Conservation (phyloP, 1,140 invertebrate genomes). For the Heliconius nattereri region DNA sequence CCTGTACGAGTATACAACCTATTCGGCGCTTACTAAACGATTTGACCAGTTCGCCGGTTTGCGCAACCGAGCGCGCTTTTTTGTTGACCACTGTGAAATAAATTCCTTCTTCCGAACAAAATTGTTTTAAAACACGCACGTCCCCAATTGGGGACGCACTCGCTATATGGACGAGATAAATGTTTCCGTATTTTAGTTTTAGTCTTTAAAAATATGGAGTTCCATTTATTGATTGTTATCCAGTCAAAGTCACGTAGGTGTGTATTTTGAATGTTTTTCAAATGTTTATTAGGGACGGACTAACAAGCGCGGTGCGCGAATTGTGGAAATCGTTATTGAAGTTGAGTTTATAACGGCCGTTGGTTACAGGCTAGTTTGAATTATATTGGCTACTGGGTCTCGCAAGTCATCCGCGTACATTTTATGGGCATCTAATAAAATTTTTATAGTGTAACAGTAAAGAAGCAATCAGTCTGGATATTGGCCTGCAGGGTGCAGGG, state of each 20-base stretch:
- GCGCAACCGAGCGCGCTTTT: slow-evolving; percentile 64
- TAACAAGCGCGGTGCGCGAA: slow-evolving; percentile 2
- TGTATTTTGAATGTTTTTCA: slow-evolving; percentile 4
- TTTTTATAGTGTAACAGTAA: slow-evolving; percentile 80
- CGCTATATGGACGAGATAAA: not conserved
- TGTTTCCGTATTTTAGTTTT: slow-evolving; percentile 12
- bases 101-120: slow-evolving; percentile 40
- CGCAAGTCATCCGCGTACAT: slow-evolving; percentile 73
- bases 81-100: slow-evolving; percentile 50
- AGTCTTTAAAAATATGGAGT: slow-evolving; percentile 14
- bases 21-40: slow-evolving; percentile 80
- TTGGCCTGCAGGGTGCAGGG: slow-evolving; percentile 71
- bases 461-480: slow-evolving; percentile 80
- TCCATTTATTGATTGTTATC: slow-evolving; percentile 10
- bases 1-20: slow-evolving; percentile 67
- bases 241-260: not conserved
- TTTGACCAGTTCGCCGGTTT: slow-evolving; percentile 76
- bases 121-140: slow-evolving; percentile 28
- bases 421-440: slow-evolving; percentile 78
- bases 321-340: slow-evolving; percentile 31
- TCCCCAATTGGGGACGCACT: slow-evolving; percentile 12
- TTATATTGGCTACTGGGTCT: slow-evolving; percentile 76
- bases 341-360: slow-evolving; percentile 59
- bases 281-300: not conserved
- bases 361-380: slow-evolving; percentile 74